Evolutionary conservation across 2,113 vertebrate species (phyloP).

Genomic region (Grammatotria lemairii): DNA sequence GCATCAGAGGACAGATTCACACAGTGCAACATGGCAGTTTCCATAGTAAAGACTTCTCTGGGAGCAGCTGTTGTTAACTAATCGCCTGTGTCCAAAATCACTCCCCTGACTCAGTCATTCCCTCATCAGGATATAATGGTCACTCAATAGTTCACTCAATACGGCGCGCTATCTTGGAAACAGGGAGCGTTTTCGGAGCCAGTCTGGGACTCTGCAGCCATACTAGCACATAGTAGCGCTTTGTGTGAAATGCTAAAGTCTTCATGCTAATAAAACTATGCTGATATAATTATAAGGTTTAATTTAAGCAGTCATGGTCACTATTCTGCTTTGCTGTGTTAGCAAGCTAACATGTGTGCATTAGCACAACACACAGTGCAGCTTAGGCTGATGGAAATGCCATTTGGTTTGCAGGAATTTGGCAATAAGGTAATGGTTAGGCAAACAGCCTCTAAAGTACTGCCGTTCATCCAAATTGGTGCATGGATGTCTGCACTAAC

Average conservation of each 20-base stretch:
- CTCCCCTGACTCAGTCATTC: neutral
- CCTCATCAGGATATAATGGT: neutral
- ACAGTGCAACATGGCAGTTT: neutral
- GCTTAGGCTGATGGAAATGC: neutral
- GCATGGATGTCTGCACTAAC: neutral
- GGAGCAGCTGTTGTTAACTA: neutral
- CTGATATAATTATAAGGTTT: neutral
- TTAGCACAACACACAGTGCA: neutral
- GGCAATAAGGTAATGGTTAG: neutral
- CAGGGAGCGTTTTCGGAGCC: neutral
- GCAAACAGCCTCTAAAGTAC: neutral
- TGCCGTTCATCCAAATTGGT: neutral
- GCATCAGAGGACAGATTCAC: slow-evolving; percentile 23
- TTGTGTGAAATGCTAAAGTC: neutral
- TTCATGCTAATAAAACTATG: neutral
- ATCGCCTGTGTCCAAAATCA: neutral
- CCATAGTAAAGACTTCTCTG: neutral
- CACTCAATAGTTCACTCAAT: neutral
- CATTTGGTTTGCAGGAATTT: neutral
- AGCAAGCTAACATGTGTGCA: neutral
- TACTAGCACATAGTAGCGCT: neutral
- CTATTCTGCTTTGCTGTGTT: neutral
- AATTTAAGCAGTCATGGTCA: neutral
- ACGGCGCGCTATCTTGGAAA: neutral
- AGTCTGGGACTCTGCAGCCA: neutral